Base-by-base conservation (phyloP, 2,113 vertebrate genomes). In the Turdus rufiventris region DNA sequence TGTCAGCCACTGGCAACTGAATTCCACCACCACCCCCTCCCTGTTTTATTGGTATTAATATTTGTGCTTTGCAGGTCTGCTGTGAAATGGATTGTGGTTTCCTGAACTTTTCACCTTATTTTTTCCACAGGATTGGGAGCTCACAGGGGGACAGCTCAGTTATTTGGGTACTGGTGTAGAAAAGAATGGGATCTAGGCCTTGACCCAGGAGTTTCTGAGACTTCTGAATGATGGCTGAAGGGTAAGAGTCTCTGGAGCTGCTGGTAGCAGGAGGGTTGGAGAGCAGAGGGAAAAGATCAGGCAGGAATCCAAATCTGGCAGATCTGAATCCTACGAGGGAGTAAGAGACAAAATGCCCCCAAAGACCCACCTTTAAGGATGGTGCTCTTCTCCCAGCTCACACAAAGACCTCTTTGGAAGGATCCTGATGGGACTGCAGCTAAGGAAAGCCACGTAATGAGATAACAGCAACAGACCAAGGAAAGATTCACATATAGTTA, bases 91-190 rank as follows among this genome's bases (percentile, higher is more conserved):
- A 28, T 53, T 14, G 12, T 51, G 60, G 40, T 62, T 88, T 72
- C 78, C 75, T 94, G 95, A 94, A 96, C 91, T 96, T 96, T 95
- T 91, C 78, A 89, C 87, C 87, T 38, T 51, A 7, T 33, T 33
- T 62, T 58, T 89, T 94, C 54, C 42, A 13, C 0, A 0, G 36
- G 31, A 2, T 12, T 78, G 68, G 79, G 51, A 90, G 48, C 21
- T n/a, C 4, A 2, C n/a, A 47, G 29, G 7, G 10, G 23, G 19
- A 81, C 31, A 63, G 20, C 34, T 45, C 38, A 51, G 36, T 68
- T 72, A 13, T 40, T 63, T 47, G 31, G 36, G 7, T 18, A 20
- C 1, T 2, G 4, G 12, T 47, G 51, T 24, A 51, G 72, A 61
- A 70, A 12, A 68, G 19, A 68, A 43, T 21, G 65, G 16, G 33